These are phyloP conservation scores for Diabrotica virgifera DNA, from an alignment of 1,140 invertebrate species.

Conservation along the genomic window DNA sequence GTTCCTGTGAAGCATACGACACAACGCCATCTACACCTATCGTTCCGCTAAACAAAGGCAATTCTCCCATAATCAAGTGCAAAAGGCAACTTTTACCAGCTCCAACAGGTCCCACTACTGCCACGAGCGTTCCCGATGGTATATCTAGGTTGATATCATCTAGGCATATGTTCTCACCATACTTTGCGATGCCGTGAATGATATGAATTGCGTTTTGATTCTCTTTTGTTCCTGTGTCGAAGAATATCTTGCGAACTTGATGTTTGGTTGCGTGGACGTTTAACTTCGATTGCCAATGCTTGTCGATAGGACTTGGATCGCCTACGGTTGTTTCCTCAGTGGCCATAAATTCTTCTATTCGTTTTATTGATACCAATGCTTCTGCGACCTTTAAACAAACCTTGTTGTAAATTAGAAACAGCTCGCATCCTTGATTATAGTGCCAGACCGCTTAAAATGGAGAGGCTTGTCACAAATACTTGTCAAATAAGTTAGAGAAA, in stretches of 20 bases:
- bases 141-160: conserved; percentile 62
- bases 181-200: conserved; percentile 57
- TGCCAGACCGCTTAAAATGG: too few relatives aligned
- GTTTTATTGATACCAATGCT: conserved; percentile 54
- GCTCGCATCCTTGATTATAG: too few relatives aligned
- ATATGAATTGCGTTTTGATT: conserved; percentile 43
- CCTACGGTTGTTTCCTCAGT: conserved; percentile 56
- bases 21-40: conserved; percentile 49
- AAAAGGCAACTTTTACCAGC: conserved; percentile 76
- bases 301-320: conserved; percentile 33
- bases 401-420: too few relatives aligned
- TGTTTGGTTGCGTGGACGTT: too few relatives aligned
- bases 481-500: conserved; percentile 50
- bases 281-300: conserved; percentile 39
- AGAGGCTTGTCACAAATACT: conserved; percentile 52
- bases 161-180: conserved; percentile 55
- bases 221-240: conserved; percentile 52
- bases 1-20: conserved; percentile 60
- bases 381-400: conserved; percentile 54
- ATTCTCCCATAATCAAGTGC: conserved; percentile 74
- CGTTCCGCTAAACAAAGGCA: conserved; percentile 56
- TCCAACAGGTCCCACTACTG: conserved; percentile 69
- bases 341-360: conserved; percentile 67
- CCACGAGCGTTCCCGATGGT: conserved; percentile 57
- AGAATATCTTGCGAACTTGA: too few relatives aligned